Percentiles rank a stretch among this genome's conserved stretches.
Evolutionary conservation across 2,113 vertebrate species (phyloP).

Genomic region (Collichthys lucidus): DNA sequence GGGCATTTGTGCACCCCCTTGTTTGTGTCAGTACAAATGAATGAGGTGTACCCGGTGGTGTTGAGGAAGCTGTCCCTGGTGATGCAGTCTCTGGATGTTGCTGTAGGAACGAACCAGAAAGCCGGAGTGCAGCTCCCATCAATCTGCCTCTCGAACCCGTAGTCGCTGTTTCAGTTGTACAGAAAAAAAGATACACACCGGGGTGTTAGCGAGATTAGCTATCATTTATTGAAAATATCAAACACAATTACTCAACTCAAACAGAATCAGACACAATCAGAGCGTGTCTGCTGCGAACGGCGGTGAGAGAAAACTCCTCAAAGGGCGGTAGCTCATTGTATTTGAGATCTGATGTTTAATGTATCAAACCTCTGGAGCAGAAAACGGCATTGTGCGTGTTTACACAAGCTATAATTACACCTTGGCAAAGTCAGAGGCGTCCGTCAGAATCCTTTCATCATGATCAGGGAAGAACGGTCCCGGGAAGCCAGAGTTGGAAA

Average conservation of each 20-base stretch:
- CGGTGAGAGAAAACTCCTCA: conserved; percentile 17
- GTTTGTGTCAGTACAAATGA: neutral
- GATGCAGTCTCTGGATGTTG: conserved; percentile 89
- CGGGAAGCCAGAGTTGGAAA: conserved; percentile 10
- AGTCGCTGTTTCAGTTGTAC: conserved; percentile 85
- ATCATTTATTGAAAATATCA: conserved; percentile 33
- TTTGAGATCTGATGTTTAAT: conserved; percentile 51
- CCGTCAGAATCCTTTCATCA: conserved; percentile 42
- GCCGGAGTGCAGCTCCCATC: conserved; percentile 90
- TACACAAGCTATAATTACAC: conserved; percentile 47
- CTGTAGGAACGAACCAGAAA: conserved; percentile 93
- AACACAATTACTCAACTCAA: conserved; percentile 15
- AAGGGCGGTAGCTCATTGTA: neutral
- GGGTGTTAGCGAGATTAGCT: neutral
- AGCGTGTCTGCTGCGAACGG: neutral
- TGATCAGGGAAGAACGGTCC: conserved; percentile 27
- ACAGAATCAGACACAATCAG: conserved; percentile 19
- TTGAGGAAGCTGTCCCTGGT: conserved; percentile 93
- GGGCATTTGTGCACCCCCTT: neutral
- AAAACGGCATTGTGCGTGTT: conserved; percentile 40
- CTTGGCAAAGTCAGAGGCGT: conserved; percentile 32
- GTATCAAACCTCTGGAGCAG: conserved; percentile 37
- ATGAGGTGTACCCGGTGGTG: conserved; percentile 89
- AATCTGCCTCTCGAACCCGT: conserved; percentile 91
- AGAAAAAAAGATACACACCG: neutral